Evolutionary conservation across 64 coral and sea anemone species (phyloP).

Genomic region (Actinia tenebrosa): DNA sequence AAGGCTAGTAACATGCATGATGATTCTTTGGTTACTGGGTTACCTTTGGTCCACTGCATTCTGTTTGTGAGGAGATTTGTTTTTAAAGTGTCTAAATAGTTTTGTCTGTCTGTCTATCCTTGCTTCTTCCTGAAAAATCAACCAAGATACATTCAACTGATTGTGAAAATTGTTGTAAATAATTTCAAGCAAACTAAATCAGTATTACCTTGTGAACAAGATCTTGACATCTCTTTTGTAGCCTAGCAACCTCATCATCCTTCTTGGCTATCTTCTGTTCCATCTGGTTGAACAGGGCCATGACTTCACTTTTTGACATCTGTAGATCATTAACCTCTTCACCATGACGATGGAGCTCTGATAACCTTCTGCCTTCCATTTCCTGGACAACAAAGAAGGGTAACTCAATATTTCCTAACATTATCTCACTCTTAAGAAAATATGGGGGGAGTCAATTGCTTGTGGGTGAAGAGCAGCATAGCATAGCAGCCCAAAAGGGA

Average conservation of each 20-base stretch:
- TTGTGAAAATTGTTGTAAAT: too few species aligned
- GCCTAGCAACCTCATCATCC: slow-evolving; percentile 40
- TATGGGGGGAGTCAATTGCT: too few species aligned
- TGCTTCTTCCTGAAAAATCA: slow-evolving; percentile 27
- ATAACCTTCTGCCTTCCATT: slow-evolving; percentile 47
- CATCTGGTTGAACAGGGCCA: slow-evolving; percentile 31
- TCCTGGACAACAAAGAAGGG: slow-evolving; percentile 14
- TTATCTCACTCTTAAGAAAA: too few species aligned
- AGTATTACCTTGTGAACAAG: slow-evolving; percentile 23
- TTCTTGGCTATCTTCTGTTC: slow-evolving; percentile 46
- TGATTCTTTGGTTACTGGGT: too few species aligned
- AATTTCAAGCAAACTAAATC: too few species aligned
- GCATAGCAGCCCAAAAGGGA: too few species aligned
- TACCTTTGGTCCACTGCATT: slow-evolving; percentile 49
- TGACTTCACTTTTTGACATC: slow-evolving; percentile 47
- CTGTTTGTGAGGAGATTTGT: background rate
- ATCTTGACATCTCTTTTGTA: slow-evolving; percentile 36
- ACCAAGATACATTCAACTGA: background rate
- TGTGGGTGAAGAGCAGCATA: too few species aligned
- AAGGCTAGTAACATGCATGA: too few species aligned
- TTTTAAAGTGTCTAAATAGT: slow-evolving; percentile 8
- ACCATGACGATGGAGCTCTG: slow-evolving; percentile 66
- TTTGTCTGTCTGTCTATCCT: slow-evolving; percentile 18
- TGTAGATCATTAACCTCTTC: slow-evolving; percentile 62
- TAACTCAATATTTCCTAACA: too few species aligned